Conservation (phyloP, 2,113 vertebrate genomes). For the Zosterops pallidus region DNA sequence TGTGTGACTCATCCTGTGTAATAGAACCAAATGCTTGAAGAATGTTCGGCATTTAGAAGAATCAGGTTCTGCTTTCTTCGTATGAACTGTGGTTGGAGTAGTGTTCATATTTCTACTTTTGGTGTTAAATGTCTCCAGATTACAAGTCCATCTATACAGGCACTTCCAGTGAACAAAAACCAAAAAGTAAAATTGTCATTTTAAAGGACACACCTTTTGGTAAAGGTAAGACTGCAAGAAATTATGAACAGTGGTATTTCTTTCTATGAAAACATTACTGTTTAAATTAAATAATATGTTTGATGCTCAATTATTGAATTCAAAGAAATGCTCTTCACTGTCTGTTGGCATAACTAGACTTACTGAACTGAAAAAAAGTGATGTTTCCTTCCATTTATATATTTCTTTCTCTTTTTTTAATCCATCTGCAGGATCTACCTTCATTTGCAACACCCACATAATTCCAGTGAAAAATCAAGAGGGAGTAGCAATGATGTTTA, state of each 20-base stretch:
- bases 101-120: neutral
- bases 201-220: neutral
- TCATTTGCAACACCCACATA: slow-evolving; percentile 93
- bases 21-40: slow-evolving; percentile 18
- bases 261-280: neutral
- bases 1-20: slow-evolving; percentile 28
- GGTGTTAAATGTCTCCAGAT: neutral
- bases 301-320: neutral
- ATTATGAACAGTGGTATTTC: neutral
- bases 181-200: neutral
- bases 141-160: neutral
- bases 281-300: neutral
- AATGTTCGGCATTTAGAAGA: slow-evolving; percentile 42
- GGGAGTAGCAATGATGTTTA: slow-evolving; percentile 98
- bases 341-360: neutral
- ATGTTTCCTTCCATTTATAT: neutral
- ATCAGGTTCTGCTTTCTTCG: neutral
- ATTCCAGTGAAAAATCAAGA: slow-evolving; percentile 99
- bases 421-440: slow-evolving; percentile 84
- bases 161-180: neutral
- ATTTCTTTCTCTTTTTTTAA: neutral
- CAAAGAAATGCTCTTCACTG: neutral
- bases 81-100: neutral
- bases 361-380: neutral
- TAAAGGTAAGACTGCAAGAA: neutral